phyloP scores from a whole-genome alignment of 2,797 vertebrate species.

The Chelmon rostratus region DNA sequence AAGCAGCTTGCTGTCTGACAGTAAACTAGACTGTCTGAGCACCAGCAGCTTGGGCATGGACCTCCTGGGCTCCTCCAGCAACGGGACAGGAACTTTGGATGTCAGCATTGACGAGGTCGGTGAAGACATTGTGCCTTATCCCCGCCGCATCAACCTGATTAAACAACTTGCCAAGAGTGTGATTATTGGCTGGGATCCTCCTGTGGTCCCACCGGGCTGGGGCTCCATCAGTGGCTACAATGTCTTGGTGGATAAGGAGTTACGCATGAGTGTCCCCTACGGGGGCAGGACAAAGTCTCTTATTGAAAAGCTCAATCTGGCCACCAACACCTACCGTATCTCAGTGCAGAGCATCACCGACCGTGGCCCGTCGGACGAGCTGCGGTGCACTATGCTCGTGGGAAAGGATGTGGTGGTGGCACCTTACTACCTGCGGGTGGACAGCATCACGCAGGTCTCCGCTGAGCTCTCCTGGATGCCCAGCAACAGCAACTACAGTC shows the following conservation, averaged over 20 bases:
- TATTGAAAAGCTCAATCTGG: constrained; percentile 95
- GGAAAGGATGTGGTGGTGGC: constrained; percentile 97
- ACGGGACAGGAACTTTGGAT: constrained; percentile 90
- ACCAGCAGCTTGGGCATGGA: constrained; percentile 82
- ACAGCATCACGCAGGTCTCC: constrained; percentile 91
- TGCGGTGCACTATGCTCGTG: constrained; percentile 95
- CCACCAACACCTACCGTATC: constrained; percentile 91
- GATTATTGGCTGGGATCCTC: constrained; percentile 98
- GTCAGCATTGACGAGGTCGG: constrained; percentile 93
- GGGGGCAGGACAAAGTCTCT: constrained; percentile 95
- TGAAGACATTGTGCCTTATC: constrained; percentile 99
- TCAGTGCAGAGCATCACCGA: constrained; percentile 94
- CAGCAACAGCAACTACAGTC: constrained; percentile 98
- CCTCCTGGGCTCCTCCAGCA: constrained; percentile 85
- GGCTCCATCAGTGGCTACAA: constrained; percentile 94
- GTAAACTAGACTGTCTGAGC: constrained; percentile 80
- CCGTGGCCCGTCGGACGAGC: constrained; percentile 92
- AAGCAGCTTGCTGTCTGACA: constrained; percentile 81
- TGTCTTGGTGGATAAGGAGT: constrained; percentile 94
- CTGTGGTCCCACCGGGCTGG: constrained; percentile 94
- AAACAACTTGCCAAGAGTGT: constrained; percentile 99
- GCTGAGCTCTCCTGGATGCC: constrained; percentile 97
- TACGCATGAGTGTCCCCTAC: constrained; percentile 91
- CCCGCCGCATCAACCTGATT: constrained; percentile 96
- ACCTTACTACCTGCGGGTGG: constrained; percentile 93